Base-by-base conservation (phyloP, 2,888 invertebrate genomes). In the Eupithecia centaureata region DNA sequence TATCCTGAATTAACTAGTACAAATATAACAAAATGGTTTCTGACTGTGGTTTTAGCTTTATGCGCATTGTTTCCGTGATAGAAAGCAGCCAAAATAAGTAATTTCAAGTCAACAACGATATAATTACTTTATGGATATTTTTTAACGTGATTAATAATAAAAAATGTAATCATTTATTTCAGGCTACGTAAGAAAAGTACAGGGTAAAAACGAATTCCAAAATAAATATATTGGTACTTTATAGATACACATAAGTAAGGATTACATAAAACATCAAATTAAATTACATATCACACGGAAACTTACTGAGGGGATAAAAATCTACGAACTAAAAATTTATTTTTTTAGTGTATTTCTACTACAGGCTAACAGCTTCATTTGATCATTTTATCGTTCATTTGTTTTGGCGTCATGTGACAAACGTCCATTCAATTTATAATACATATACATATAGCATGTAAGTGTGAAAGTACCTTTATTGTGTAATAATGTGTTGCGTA, bases 1-100 rank as follows among this genome's bases (percentile, higher is more conserved):
- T 70, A 74, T 62, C 67, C 69, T 72, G 69, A 73, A 73, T 72
- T 73, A 72, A 72, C 70, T 68, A 60, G 61, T 65, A 67, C 71
- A 68, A 68, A 73, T 69, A 70, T 63, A 68, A 70, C 70, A 15
- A 27, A 15, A 66, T 61, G 42, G 63, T 10, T 22, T 3, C 22
- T 4, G 47, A 10, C 22, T 1, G 47, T 12, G 12, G 12, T 12
- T 47, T 47, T 12, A 10, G 12, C 22, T 47, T 47, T 12, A 10
- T 18, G 12, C 18, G 10, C 12, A 10, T 22, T 47, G 10, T 18
- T 42, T 33, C 3, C 33, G n/a, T 15, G 35, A 1, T 35, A n/a
- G n/a, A n/a, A n/a, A n/a, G n/a, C n/a, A n/a, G n/a, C n/a, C n/a
- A n/a, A 33, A 4, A 33, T n/a, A 7, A 12, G 7, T n/a, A 7